Conservation (phyloP, 1,140 invertebrate genomes). For the Physella acuta region DNA sequence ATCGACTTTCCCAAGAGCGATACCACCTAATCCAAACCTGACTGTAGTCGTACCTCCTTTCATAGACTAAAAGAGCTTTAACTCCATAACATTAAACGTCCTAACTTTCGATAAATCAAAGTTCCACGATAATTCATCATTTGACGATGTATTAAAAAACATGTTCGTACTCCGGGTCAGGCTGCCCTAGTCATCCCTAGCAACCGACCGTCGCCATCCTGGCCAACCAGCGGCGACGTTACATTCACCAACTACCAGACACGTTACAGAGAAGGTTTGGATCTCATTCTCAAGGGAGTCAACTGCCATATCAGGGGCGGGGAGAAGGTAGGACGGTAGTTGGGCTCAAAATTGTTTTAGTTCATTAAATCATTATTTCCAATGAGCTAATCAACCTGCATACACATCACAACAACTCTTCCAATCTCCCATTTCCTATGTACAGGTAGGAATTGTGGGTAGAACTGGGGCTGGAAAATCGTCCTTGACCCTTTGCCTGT, state of each 20-base stretch:
- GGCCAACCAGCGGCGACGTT: conserved; percentile 75
- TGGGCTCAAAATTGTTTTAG: too few relatives aligned
- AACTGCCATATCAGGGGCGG: conserved; percentile 43
- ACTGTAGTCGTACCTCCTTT: too few relatives aligned
- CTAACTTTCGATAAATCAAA: too few relatives aligned
- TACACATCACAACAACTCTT: not conserved
- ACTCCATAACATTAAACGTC: too few relatives aligned
- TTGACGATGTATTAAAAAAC: too few relatives aligned
- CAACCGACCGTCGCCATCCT: conserved; percentile 59
- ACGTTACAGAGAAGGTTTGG: conserved; percentile 48
- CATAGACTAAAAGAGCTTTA: too few relatives aligned
- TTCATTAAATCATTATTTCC: too few relatives aligned
- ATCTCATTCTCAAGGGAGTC: conserved; percentile 51
- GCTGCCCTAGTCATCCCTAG: conserved; percentile 1
- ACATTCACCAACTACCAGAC: conserved; percentile 71
- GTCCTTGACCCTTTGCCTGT: conserved; percentile 71
- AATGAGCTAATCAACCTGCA: too few relatives aligned
- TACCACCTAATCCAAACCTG: too few relatives aligned
- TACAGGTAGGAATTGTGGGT: conserved; percentile 65
- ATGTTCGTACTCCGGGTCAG: not conserved
- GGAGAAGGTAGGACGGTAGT: conserved; percentile 66
- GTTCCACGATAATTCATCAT: too few relatives aligned
- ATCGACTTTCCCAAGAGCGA: too few relatives aligned
- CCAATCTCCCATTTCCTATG: not conserved
- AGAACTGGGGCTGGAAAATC: conserved; percentile 63